Percentiles rank a stretch among this genome's conserved stretches.
These are phyloP conservation scores for Hycleus cichorii DNA, from an alignment of 1,140 invertebrate species.

Conservation along the genomic window DNA sequence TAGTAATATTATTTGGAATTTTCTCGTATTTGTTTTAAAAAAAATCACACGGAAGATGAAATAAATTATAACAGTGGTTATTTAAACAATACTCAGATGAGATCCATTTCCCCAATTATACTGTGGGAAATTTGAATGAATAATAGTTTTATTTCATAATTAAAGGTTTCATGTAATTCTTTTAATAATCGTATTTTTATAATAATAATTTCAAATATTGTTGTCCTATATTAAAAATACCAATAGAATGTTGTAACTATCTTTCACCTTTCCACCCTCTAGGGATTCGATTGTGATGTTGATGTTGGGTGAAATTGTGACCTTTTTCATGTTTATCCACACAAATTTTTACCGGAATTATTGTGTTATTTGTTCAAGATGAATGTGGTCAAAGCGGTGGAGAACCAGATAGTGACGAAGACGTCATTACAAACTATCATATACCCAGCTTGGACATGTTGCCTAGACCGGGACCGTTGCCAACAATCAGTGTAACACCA, in stretches of 20 bases:
- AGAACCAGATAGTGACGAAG: slow-evolving; percentile 56
- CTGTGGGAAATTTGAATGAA: too few species aligned
- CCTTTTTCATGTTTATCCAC: neutral
- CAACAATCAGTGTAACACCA: slow-evolving; percentile 78
- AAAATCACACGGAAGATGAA: too few species aligned
- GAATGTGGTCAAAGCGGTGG: slow-evolving; percentile 54
- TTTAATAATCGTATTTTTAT: too few species aligned
- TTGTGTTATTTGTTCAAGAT: slow-evolving; percentile 39
- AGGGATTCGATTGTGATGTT: neutral
- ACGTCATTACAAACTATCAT: slow-evolving; percentile 59
- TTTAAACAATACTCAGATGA: neutral
- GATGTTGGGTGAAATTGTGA: neutral
- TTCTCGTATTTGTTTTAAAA: neutral
- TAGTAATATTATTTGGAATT: neutral
- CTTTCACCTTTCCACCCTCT: too few species aligned
- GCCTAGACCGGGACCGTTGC: slow-evolving; percentile 46
- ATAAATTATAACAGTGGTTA: neutral
- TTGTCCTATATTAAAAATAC: neutral
- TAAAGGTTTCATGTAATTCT: too few species aligned
- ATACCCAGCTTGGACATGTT: slow-evolving; percentile 36
- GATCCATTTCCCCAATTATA: too few species aligned
- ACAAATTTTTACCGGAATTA: neutral
- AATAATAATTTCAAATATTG: neutral
- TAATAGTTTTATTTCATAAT: too few species aligned
- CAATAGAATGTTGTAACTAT: neutral